These are phyloP conservation scores for Hydrozoanthus tunicans DNA, from an alignment of 64 coral and sea anemone genomes.

Conservation along the genomic window DNA sequence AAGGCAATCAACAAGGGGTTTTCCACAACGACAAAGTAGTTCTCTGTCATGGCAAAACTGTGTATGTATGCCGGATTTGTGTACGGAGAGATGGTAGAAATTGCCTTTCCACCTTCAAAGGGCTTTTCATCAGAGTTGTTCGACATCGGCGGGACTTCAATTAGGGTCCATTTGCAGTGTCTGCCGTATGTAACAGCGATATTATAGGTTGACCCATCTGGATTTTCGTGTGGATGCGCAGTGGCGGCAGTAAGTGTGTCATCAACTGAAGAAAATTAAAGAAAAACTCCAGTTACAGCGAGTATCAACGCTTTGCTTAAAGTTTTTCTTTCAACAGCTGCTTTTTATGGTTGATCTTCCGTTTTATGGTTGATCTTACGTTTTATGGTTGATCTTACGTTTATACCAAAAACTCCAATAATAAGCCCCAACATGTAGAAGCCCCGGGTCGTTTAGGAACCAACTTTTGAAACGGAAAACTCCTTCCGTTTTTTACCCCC, in stretches of 20 bases:
- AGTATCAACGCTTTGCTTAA: too few species aligned
- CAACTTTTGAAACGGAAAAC: too few species aligned
- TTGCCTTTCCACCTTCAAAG: constrained; percentile 70
- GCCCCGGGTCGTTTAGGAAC: too few species aligned
- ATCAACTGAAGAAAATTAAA: constrained; percentile 23
- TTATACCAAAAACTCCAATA: too few species aligned
- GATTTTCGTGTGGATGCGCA: constrained; percentile 77
- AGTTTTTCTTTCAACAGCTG: too few species aligned
- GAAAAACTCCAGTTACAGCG: too few species aligned
- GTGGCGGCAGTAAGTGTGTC: neutral
- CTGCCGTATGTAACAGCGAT: constrained; percentile 30
- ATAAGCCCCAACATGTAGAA: too few species aligned
- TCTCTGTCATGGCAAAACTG: constrained; percentile 88
- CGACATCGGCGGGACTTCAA: constrained; percentile 64
- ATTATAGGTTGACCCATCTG: constrained; percentile 81
- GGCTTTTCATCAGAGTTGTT: constrained; percentile 42
- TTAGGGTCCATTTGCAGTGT: constrained; percentile 55
- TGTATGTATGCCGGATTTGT: constrained; percentile 63
- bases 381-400: too few species aligned
- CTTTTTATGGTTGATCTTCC: too few species aligned
- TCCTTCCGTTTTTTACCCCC: too few species aligned
- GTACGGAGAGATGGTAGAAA: constrained; percentile 68
- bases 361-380: too few species aligned
- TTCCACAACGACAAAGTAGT: constrained; percentile 74
- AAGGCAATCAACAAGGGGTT: constrained; percentile 60